Evolutionary conservation across 2,888 invertebrate genomes (phyloP).

Genomic region (Catonia carolina): DNA sequence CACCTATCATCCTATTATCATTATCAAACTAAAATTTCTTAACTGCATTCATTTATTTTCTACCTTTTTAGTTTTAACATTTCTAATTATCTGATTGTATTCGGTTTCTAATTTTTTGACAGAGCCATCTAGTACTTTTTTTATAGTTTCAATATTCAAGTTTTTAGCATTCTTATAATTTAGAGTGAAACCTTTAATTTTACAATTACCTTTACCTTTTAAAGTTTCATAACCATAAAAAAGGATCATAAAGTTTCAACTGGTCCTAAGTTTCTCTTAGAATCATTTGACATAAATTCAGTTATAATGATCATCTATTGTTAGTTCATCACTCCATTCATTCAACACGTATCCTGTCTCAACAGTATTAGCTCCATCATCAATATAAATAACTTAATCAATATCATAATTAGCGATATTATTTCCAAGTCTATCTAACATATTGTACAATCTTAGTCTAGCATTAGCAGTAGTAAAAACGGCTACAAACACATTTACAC

Average conservation of each 20-base stretch:
- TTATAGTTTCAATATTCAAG: constrained; percentile 6
- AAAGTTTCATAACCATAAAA: constrained; percentile 16
- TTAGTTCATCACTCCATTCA: constrained; percentile 17
- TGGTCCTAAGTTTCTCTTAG: too few relatives aligned
- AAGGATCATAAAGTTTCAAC: too few relatives aligned
- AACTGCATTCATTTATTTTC: constrained; percentile 9
- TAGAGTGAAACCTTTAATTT: constrained; percentile 16
- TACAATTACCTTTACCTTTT: neutral
- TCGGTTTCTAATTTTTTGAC: neutral
- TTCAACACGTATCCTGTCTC: constrained; percentile 22
- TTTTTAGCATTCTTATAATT: constrained; percentile 2
- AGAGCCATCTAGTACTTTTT: neutral
- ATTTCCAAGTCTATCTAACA: constrained; percentile 4
- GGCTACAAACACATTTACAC: constrained; percentile 15
- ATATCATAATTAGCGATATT: constrained; percentile 17
- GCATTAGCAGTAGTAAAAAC: constrained; percentile 19
- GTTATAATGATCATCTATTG: constrained; percentile 16
- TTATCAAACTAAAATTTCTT: constrained; percentile 18
- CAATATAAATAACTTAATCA: constrained; percentile 13
- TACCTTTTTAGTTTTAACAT: constrained; percentile 10
- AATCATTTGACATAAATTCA: constrained; percentile 20
- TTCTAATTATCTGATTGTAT: too few relatives aligned
- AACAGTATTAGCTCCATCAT: constrained; percentile 13
- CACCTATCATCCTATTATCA: constrained; percentile 13
- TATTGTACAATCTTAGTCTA: constrained; percentile 16